These are phyloP conservation scores for Bradypodion ventrale DNA, from an alignment of 2,797 vertebrate genomes.

Conservation along the genomic window DNA sequence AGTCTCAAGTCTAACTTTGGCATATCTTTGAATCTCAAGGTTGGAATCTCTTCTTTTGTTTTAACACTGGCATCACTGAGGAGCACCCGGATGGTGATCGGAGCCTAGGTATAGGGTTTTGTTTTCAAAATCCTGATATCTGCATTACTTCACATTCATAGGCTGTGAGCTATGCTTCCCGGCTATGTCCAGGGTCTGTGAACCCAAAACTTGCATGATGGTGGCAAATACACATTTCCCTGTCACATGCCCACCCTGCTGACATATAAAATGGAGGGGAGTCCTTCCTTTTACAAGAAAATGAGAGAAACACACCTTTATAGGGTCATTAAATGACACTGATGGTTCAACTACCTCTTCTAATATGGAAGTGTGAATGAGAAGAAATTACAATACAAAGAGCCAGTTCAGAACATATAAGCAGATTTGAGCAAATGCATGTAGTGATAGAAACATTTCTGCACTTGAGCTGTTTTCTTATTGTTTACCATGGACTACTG, in stretches of 20 bases:
- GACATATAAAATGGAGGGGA: neutral
- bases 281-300: neutral
- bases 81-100: neutral
- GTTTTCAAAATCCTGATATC: neutral
- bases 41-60: neutral
- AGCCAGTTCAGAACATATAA: too few species aligned
- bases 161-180: neutral
- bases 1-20: neutral
- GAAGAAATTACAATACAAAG: neutral
- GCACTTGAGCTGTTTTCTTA: constrained; percentile 13
- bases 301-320: neutral
- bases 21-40: neutral
- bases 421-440: neutral
- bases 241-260: neutral
- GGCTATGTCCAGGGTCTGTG: neutral
- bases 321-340: neutral
- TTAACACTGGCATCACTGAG: neutral
- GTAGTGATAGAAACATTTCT: neutral
- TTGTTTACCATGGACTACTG: constrained; percentile 29
- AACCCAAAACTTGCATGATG: neutral
- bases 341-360: neutral
- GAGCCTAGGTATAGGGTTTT: neutral
- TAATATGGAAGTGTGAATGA: neutral
- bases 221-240: neutral
- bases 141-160: neutral